Evolutionary conservation across 2,888 invertebrate species (phyloP).

Genomic region (Adineta ricciae): DNA sequence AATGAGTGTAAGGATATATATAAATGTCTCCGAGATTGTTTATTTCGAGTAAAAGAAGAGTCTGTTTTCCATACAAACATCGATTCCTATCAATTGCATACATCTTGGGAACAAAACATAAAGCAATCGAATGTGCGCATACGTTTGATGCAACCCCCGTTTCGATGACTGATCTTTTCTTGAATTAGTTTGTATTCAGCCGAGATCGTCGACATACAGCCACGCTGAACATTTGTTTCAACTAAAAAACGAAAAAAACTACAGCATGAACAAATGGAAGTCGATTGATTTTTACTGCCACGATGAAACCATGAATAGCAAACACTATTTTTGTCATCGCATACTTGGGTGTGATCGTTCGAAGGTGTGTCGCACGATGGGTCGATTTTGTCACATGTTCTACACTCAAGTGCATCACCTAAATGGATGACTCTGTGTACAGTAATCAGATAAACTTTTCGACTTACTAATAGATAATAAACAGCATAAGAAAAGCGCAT

Average conservation of each 20-base stretch:
- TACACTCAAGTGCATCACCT: not conserved
- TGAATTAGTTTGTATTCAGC: not conserved
- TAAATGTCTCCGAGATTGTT: not conserved
- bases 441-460: too few relatives aligned
- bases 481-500: too few relatives aligned
- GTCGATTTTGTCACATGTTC: not conserved
- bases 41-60: not conserved
- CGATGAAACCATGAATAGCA: slow-evolving; percentile 12
- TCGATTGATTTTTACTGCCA: not conserved
- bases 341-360: not conserved
- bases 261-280: not conserved
- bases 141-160: not conserved
- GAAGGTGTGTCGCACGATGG: not conserved
- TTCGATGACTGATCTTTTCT: not conserved
- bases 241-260: not conserved
- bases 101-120: not conserved
- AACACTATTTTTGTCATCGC: not conserved
- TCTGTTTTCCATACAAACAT: slow-evolving; percentile 40
- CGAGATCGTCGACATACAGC: not conserved
- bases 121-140: not conserved
- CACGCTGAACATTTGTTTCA: not conserved
- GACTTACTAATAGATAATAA: too few relatives aligned
- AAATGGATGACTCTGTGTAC: not conserved
- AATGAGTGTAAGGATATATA: not conserved
- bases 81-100: not conserved